Percentiles rank a stretch among this genome's conserved stretches.
Evolutionary conservation across 2,113 vertebrate genomes (phyloP).

Genomic region (Erpornis zantholeuca): DNA sequence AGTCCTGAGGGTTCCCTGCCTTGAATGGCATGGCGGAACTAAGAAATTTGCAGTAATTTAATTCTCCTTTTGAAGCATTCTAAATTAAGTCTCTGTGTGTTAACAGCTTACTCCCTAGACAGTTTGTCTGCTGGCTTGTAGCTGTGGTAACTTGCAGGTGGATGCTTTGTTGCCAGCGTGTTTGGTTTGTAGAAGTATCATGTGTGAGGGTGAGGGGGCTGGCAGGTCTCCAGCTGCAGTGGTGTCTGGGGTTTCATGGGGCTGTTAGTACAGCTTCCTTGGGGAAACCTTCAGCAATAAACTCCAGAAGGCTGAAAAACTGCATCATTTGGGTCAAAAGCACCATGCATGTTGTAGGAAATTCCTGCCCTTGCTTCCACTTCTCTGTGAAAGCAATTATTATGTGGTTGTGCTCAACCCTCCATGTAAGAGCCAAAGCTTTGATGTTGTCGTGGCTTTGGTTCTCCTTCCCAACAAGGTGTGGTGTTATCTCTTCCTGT

Average conservation of each 20-base stretch:
- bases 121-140: neutral
- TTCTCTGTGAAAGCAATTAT: neutral
- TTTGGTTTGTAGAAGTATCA: neutral
- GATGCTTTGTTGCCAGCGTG: neutral
- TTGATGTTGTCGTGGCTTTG: neutral
- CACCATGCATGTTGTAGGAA: neutral
- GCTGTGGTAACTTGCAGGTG: constrained; percentile 32
- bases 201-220: neutral
- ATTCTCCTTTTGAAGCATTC: neutral
- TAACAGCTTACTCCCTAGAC: neutral
- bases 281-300: neutral
- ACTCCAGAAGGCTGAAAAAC: neutral
- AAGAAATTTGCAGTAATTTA: neutral
- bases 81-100: neutral
- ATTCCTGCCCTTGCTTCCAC: neutral
- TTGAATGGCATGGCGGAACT: neutral
- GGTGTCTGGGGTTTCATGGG: neutral
- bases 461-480: neutral
- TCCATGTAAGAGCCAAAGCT: neutral
- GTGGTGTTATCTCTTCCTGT: neutral
- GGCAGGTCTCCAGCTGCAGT: neutral
- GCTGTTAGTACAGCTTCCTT: neutral
- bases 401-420: neutral
- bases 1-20: neutral
- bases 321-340: neutral